These are phyloP conservation scores for Gymnothorax reevesii DNA, from an alignment of 2,797 vertebrate genomes.

Conservation along the genomic window DNA sequence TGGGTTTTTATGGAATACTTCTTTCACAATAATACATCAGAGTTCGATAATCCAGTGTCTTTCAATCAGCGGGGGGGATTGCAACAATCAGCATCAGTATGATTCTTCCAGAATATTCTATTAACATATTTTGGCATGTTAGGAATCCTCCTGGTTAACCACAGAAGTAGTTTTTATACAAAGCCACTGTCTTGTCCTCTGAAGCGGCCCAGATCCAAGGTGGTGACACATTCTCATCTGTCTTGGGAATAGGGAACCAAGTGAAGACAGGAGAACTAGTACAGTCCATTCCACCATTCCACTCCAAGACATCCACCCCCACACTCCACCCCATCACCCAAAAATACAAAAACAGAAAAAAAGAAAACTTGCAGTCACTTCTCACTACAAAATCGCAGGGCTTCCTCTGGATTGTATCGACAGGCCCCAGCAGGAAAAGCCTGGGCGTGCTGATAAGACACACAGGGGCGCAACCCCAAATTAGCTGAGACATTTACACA, in stretches of 20 bases:
- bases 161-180: not conserved
- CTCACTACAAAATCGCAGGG: conserved; percentile 22
- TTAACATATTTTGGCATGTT: too few species aligned
- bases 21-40: too few species aligned
- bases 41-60: too few species aligned
- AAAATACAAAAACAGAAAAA: not conserved
- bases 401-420: conserved; percentile 69
- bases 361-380: conserved; percentile 7
- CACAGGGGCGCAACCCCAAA: conserved; percentile 55
- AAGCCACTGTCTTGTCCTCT: not conserved
- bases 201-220: not conserved
- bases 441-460: conserved; percentile 64
- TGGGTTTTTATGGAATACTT: too few species aligned
- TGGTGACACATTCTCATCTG: not conserved
- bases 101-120: too few species aligned
- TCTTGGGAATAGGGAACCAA: not conserved
- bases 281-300: conserved; percentile 6
- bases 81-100: too few species aligned
- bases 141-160: too few species aligned
- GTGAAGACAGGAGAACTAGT: not conserved
- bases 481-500: conserved; percentile 47
- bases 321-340: too few species aligned
- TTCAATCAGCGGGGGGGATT: too few species aligned
- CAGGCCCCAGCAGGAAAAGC: conserved; percentile 65
- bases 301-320: not conserved